phyloP scores from a whole-genome alignment of 2,797 vertebrate species.

The Oophaga sylvatica region DNA sequence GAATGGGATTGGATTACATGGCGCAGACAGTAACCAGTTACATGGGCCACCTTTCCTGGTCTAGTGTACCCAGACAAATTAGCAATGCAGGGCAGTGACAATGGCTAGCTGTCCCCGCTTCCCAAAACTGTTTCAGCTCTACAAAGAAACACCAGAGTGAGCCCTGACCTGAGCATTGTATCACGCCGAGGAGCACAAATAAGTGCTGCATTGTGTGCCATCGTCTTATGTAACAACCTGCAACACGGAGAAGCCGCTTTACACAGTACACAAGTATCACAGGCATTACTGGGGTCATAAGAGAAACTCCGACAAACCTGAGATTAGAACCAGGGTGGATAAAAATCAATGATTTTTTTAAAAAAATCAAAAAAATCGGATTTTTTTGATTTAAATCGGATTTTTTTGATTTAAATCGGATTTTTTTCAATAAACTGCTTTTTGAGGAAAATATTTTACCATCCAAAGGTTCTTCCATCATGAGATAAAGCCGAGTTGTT shows the following conservation, averaged over 20 bases:
- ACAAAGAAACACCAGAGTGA: background rate
- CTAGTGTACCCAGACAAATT: constrained; percentile 4
- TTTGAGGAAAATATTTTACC: no score
- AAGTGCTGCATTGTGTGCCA: constrained; percentile 20
- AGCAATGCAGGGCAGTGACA: background rate
- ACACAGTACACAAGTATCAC: background rate
- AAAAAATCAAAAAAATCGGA: no score
- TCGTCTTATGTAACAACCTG: constrained; percentile 30
- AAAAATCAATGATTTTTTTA: no score
- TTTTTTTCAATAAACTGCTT: no score
- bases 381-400: no score
- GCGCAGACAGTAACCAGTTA: constrained; percentile 1
- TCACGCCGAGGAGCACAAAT: background rate
- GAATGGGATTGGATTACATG: background rate
- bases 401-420: no score
- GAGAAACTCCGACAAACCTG: background rate
- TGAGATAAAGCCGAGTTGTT: no score
- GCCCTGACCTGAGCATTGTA: constrained; percentile 26
- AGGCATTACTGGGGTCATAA: background rate
- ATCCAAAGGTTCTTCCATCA: no score
- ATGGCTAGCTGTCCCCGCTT: constrained; percentile 10
- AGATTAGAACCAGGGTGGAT: background rate
- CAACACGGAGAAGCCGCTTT: background rate
- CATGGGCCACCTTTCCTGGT: background rate
- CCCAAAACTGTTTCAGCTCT: background rate